Base-by-base conservation (phyloP, 2,888 invertebrate species). In the Drosophila dives region DNA sequence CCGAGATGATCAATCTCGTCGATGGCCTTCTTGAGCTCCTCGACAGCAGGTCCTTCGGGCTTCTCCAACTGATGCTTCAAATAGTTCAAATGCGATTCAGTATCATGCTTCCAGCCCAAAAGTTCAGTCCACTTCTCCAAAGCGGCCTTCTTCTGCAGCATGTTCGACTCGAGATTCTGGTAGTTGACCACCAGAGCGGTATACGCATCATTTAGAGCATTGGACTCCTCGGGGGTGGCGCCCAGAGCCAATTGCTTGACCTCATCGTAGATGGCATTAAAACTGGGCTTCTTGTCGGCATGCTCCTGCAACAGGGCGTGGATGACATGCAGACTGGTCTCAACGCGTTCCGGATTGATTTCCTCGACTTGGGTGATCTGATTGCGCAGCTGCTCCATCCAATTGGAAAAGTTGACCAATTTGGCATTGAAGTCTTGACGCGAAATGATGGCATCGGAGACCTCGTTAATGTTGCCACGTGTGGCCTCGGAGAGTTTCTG, bases 71-170 rank as follows among this genome's bases (percentile, higher is more conserved):
- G 96, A 86, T 97, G 96, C 86, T 97, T 96, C 71, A 97, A 94
- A 82, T 97, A 97, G 58, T 95, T 95, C 51, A 98, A 92, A 91
- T 97, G 97, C 80, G 96, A 96, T 76, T 95, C 95, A 1, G 96
- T 95, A 77, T 97, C 97, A 61, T 96, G 95, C 81, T 96, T 95
- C 96, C 97, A 97, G 82, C 95, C 96, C 11, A 97, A 92, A 33
- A 98, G 94, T 84, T 97, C 97, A 0, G 95, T 95, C 97, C 98
- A 97, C 88, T 96, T 96, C 90, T 97, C 96, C 33, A 98, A 92
- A 5, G 95, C 94, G 0, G 94, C 94, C 91, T 96, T 97, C 92
- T 97, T 97, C 81, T 95, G 95, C 82, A 95, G 94, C 78, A 98
- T 94, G 80, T 95, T 95, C 45, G 95, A 95, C 89, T 97, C 96